Evolutionary conservation across 2,113 vertebrate species (phyloP).

Genomic region (Otis tarda): DNA sequence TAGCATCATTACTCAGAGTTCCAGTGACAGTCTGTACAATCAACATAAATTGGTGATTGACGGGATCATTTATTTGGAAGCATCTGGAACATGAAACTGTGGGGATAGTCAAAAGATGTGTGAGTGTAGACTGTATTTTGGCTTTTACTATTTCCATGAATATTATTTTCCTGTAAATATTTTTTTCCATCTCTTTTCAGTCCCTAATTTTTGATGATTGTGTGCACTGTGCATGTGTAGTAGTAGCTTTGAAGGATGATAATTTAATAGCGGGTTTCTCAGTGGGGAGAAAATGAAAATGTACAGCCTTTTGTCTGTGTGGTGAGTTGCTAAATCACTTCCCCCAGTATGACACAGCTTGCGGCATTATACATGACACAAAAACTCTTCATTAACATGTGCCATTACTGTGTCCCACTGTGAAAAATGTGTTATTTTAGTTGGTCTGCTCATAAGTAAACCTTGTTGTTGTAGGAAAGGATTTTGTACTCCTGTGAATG

Average conservation of each 20-base stretch:
- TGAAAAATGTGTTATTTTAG: slow-evolving; percentile 36
- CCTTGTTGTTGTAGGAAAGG: background rate
- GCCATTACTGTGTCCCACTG: background rate
- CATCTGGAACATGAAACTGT: slow-evolving; percentile 20
- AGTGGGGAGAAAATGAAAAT: slow-evolving; percentile 60
- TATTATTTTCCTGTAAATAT: slow-evolving; percentile 8
- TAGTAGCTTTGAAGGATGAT: slow-evolving; percentile 45
- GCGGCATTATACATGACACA: slow-evolving; percentile 19
- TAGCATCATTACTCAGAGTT: slow-evolving; percentile 5
- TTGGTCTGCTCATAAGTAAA: slow-evolving; percentile 15
- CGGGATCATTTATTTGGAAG: slow-evolving; percentile 13
- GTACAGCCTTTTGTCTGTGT: slow-evolving; percentile 46
- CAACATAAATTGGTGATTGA: slow-evolving; percentile 42
- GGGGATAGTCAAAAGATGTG: background rate
- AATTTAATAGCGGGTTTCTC: slow-evolving; percentile 60
- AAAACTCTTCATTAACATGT: slow-evolving; percentile 51
- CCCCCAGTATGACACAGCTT: slow-evolving; percentile 36
- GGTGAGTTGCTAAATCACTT: slow-evolving; percentile 39
- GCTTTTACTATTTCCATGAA: background rate
- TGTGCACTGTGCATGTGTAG: background rate
- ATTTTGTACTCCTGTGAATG: background rate
- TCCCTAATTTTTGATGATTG: background rate
- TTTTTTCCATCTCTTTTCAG: slow-evolving; percentile 1
- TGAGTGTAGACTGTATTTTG: background rate
- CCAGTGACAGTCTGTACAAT: background rate